Evolutionary conservation across 2,888 invertebrate genomes (phyloP), one percentile per base, ranked within the genome.

Genomic region (Formica aserva): DNA sequence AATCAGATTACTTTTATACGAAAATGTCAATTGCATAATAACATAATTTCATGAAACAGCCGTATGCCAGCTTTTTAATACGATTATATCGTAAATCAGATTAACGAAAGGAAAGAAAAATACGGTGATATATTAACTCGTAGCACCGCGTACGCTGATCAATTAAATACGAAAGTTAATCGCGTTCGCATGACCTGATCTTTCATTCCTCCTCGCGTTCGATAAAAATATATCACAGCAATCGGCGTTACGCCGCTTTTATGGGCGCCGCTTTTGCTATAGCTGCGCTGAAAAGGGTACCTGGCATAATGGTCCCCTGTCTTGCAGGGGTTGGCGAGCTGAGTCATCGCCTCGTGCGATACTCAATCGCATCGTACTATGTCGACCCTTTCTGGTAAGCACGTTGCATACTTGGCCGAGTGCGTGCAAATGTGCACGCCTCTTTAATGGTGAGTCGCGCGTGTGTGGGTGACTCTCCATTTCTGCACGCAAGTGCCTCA

Each of bases 291-390:
- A 88, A 90, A 92, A 91, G 91, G 88, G 86, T 91, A 87, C 87
- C 87, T 86, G 86, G 88, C 84, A 90, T 90, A 91, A 91, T 91
- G 89, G 90, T 84, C 87, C 88, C 88, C 86, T 83, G 85, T 87
- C 86, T 88, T 82, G 72, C 76, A 86, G 88, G 90, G 90, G 91
- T 90, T 90, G 85, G 89, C 85, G 86, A 91, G 93, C 93, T 93
- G 93, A 93, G 93, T 93, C 93, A 93, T 93, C 93, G 91, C 88
- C 89, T 91, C 88, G 88, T 90, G 87, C 91, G 92, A 92, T 93
- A 93, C 93, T 93, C 91, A 90, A 93, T 93, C 92, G 91, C 92
- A 91, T 92, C 92, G 88, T 88, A 88, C 90, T 89, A 86, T 86
- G 85, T 87, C 88, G 57, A 86, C 84, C 90, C 92, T 88, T 87